Percentiles rank a stretch among this genome's conserved stretches.
phyloP scores from a whole-genome alignment of 2,113 vertebrate genomes.

The Carollia perspicillata region DNA sequence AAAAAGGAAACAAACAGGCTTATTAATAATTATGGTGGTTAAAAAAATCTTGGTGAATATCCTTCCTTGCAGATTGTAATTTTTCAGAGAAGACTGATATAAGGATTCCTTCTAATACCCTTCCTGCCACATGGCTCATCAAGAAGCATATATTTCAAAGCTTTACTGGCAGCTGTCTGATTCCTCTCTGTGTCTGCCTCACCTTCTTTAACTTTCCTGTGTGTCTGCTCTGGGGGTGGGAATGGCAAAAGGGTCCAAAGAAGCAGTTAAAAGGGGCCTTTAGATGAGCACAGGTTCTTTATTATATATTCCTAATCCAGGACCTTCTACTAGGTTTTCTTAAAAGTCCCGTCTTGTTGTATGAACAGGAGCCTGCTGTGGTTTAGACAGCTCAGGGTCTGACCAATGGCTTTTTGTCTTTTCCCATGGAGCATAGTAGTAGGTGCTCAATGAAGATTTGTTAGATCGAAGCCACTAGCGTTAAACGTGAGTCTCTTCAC shows the following conservation, averaged over 20 bases:
- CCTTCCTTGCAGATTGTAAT: neutral
- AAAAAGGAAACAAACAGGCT: neutral
- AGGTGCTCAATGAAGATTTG: neutral
- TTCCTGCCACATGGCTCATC: neutral
- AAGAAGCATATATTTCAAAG: neutral
- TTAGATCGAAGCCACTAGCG: constrained; percentile 12
- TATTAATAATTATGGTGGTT: constrained; percentile 5
- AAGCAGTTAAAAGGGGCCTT: neutral
- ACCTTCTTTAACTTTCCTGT: neutral
- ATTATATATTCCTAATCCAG: neutral
- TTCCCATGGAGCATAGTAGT: neutral
- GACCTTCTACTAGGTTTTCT: neutral
- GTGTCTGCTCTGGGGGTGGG: neutral
- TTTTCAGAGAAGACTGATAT: constrained; percentile 28
- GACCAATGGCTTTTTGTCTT: neutral
- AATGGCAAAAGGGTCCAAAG: neutral
- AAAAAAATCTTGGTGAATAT: neutral
- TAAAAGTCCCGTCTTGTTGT: neutral
- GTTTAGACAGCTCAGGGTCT: neutral
- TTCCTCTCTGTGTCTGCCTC: neutral
- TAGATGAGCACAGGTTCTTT: neutral
- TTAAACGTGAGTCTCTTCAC: constrained; percentile 14
- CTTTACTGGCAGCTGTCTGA: neutral
- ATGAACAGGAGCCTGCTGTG: neutral
- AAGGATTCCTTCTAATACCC: neutral